Evolutionary conservation across 2,113 vertebrate genomes (phyloP), one percentile per base, ranked within the genome.

Genomic region (Silurus asotus): DNA sequence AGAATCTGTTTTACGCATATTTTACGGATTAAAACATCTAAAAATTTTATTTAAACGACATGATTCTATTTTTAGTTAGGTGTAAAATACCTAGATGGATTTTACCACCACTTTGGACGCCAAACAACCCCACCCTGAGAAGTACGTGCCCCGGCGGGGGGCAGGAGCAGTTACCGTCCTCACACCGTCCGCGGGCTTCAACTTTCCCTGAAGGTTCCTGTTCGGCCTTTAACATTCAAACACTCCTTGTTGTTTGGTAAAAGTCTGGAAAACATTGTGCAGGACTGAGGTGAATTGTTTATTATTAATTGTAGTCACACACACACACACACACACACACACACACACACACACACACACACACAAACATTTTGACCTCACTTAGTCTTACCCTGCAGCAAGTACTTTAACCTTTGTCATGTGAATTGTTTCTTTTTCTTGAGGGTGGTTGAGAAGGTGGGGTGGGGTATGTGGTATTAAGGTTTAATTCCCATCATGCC

Each of bases 371-470:
- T 48, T 8, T 64, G 78, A 81, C 79, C 79, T 81, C 59, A 81
- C 58, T 64, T 81, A 81, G 79, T 81, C 45, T 81, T 81, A 81
- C 79, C 79, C 79, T 64, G 20, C 56, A 64, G 79, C 79, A 64
- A 62, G 37, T 61, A 45, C 45, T 81, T 81, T 81, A 81, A 81
- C 78, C 79, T 81, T 49, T 81, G 79, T 64, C 37, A 62, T 62
- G 58, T 81, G 56, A 80, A 62, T 59, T 62, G 59, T 48, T 62
- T 81, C 78, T 59, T 79, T 37, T 79, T 45, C 19, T 45, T 23
- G 48, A 48, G 17, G 55, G 37, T 15, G 28, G 37, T 45, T 37
- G 37, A 37, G 37, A 37, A 37, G 67, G 15, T 8, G n/a, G 11
- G 76, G 13, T 80, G 4, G 14, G 56, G 15, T 37, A 37, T 37